Evolutionary conservation across 2,113 vertebrate species (phyloP).

Genomic region (Drymodes brunneopygia): DNA sequence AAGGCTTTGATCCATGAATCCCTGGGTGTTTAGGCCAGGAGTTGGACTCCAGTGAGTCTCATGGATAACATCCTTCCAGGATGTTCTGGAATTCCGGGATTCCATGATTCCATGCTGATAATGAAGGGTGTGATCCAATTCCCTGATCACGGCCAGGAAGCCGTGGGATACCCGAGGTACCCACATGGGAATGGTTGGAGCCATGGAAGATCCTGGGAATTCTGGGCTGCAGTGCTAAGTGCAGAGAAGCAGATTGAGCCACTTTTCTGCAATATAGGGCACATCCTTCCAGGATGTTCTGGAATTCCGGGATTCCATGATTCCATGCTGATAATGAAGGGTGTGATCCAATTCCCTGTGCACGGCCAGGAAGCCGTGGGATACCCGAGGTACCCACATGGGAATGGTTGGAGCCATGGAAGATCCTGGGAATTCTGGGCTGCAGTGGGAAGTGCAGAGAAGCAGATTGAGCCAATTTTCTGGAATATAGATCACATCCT

Average conservation of each 20-base stretch:
- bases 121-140: background rate
- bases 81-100: background rate
- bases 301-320: background rate
- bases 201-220: background rate
- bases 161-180: accelerated
- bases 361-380: accelerated
- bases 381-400: accelerated
- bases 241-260: accelerated
- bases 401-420: background rate
- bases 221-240: accelerated
- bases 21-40: accelerated
- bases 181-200: accelerated
- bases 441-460: accelerated
- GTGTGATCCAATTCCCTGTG: accelerated
- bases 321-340: accelerated
- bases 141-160: accelerated
- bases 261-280: no score
- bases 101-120: accelerated
- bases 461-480: no score
- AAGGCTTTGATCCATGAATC: background rate
- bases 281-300: background rate
- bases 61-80: background rate
- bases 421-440: background rate
- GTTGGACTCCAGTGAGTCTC: accelerated
- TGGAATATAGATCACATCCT: no score